Percentiles rank a stretch among this genome's conserved stretches.
phyloP scores from a whole-genome alignment of 2,888 invertebrate species.

The Eurytoma californica region DNA sequence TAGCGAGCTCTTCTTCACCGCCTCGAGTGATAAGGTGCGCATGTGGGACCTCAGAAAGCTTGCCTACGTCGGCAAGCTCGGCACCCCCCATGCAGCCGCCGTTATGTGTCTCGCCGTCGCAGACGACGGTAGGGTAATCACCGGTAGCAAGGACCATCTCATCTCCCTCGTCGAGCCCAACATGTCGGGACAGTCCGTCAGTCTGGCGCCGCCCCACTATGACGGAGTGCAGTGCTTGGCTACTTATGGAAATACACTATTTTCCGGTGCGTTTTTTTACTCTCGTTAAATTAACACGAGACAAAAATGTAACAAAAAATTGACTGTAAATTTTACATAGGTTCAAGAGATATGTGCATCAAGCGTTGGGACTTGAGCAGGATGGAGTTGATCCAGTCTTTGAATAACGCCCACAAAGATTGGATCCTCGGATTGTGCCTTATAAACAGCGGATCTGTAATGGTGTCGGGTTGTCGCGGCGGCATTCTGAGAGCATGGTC shows the following conservation, averaged over 20 bases:
- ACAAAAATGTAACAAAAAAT: background rate
- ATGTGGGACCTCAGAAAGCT: constrained; percentile 89
- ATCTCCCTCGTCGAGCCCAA: constrained; percentile 74
- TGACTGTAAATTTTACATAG: constrained; percentile 56
- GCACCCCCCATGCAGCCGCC: constrained; percentile 88
- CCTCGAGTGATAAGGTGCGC: constrained; percentile 87
- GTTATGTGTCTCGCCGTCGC: constrained; percentile 88
- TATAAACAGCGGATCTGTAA: constrained; percentile 76
- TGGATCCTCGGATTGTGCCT: constrained; percentile 88
- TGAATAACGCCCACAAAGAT: constrained; percentile 91
- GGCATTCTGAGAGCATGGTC: constrained; percentile 86
- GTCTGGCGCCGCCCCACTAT: constrained; percentile 88
- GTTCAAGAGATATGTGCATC: constrained; percentile 89
- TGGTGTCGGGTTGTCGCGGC: constrained; percentile 86
- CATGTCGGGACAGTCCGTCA: constrained; percentile 76
- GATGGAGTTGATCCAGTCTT: constrained; percentile 79
- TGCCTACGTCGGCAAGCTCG: constrained; percentile 83
- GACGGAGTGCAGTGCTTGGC: constrained; percentile 91
- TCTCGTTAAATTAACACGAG: background rate
- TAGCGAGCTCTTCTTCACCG: constrained; percentile 85
- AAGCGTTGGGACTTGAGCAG: constrained; percentile 87
- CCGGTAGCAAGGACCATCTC: constrained; percentile 89
- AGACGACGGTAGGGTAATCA: constrained; percentile 82
- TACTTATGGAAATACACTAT: constrained; percentile 81
- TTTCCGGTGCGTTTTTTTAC: constrained; percentile 78